Percentiles rank a stretch among this genome's conserved stretches.
These are phyloP conservation scores for Drosophila novamexicana DNA, from an alignment of 1,140 invertebrate species.

Conservation along the genomic window DNA sequence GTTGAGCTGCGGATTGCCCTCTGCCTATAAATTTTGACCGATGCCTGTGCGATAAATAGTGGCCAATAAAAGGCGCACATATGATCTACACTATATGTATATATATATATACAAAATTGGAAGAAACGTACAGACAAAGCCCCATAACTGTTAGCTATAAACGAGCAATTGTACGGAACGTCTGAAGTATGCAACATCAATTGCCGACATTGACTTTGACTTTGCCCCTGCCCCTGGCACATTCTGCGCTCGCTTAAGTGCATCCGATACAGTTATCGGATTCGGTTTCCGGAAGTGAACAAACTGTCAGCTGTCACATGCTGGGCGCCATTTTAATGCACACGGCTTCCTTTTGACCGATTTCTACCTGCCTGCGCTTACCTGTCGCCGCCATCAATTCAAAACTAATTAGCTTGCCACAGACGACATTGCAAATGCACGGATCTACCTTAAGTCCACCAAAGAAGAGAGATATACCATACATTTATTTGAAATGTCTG, in stretches of 20 bases:
- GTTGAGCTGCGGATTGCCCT: conserved; percentile 52
- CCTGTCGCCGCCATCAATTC: conserved; percentile 56
- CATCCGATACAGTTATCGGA: conserved; percentile 19
- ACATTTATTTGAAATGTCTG: neutral
- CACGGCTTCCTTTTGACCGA: conserved; percentile 5
- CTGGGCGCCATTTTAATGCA: conserved; percentile 8
- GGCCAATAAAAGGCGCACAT: conserved; percentile 53
- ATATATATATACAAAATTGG: neutral
- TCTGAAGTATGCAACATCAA: conserved; percentile 56
- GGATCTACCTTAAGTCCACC: conserved; percentile 36
- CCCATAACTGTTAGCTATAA: conserved; percentile 47
- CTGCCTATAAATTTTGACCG: conserved; percentile 66
- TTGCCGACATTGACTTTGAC: conserved; percentile 77
- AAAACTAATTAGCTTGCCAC: conserved; percentile 68
- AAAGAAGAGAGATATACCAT: conserved; percentile 7
- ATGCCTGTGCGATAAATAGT: conserved; percentile 62
- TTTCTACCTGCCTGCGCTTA: conserved; percentile 36
- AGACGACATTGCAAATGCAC: conserved; percentile 13
- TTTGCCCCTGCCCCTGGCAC: conserved; percentile 2
- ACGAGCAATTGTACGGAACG: conserved; percentile 40
- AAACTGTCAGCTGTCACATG: conserved; percentile 4
- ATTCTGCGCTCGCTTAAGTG: conserved; percentile 16
- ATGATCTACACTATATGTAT: neutral
- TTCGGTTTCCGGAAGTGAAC: conserved; percentile 41
- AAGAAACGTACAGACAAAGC: conserved; percentile 33